phyloP scores from a whole-genome alignment of 2,113 vertebrate genomes.

The Brachirus orientalis region DNA sequence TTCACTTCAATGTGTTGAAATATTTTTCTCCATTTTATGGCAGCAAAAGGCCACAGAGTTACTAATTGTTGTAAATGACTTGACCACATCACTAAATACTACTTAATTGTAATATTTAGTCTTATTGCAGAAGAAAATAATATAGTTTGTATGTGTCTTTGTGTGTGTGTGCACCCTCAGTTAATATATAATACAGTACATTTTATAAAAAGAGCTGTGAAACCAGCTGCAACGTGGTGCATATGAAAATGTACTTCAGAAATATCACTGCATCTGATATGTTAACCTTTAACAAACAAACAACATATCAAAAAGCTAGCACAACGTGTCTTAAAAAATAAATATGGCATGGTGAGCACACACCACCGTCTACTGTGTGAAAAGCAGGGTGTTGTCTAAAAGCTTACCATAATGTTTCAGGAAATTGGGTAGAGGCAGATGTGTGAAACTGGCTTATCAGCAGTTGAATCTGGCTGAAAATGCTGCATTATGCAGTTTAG shows the following conservation, averaged over 20 bases:
- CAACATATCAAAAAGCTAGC: constrained; percentile 24
- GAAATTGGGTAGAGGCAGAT: not conserved
- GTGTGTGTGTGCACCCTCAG: not conserved
- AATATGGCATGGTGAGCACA: not conserved
- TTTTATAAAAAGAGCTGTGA: constrained; percentile 21
- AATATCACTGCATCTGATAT: constrained; percentile 28
- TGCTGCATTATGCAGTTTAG: not conserved
- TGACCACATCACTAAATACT: not conserved
- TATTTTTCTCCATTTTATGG: constrained; percentile 28
- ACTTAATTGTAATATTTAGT: constrained; percentile 18
- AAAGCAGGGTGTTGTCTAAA: not conserved
- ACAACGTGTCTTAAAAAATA: not conserved
- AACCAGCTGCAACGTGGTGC: constrained; percentile 14
- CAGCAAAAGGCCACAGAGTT: constrained; percentile 7
- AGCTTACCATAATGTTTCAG: not conserved
- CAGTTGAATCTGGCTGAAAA: not conserved
- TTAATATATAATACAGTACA: not conserved
- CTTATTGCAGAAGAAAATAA: not conserved
- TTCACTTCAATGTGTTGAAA: constrained; percentile 20
- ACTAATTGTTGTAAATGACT: constrained; percentile 14
- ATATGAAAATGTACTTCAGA: constrained; percentile 41
- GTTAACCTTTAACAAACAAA: constrained; percentile 33
- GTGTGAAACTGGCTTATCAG: not conserved
- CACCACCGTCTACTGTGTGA: not conserved
- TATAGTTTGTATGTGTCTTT: not conserved